A percentile compares a stretch with the other conserved stretches of the same genome.
phyloP scores from a whole-genome alignment of 1,140 invertebrate genomes.

The roundworm (Caenorhabditis elegans) region WBcel235 BX284606.5:16106001-16106500 shows the following conservation, averaged over 20 bases:
- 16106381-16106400: not conserved
- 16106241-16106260: not conserved
- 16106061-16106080: not conserved
- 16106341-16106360: not conserved
- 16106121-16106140: no score
- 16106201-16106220: constrained; percentile 19
- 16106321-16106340: no score
- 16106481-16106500: not conserved
- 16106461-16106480: not conserved
- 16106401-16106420: not conserved
- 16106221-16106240: not conserved
- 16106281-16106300: no score
- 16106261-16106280: not conserved
- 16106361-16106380: not conserved
- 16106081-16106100: not conserved
- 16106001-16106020: no score
- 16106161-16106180: not conserved
- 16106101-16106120: not conserved
- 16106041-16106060: no score
- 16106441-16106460: constrained; percentile 15
- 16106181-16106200: not conserved
- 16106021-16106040: no score
- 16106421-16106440: not conserved
- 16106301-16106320: no score
- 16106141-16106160: not conserved